phyloP scores from a whole-genome alignment of 2,888 invertebrate species.

The Lottia gigantea region DNA sequence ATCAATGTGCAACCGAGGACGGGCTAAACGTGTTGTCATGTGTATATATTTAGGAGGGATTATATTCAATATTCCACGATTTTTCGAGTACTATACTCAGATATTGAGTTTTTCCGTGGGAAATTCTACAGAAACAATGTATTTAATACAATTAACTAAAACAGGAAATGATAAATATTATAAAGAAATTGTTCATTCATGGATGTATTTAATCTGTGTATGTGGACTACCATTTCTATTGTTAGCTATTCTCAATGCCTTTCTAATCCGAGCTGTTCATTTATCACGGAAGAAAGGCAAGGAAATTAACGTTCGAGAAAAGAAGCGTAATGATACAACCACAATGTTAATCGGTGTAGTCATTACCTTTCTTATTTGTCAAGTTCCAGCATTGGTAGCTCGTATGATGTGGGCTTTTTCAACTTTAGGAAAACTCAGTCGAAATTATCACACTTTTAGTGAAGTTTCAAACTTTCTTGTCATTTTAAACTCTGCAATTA shows the following conservation, averaged over 20 bases:
- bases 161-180: constrained; percentile 55
- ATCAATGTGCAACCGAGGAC: constrained; percentile 56
- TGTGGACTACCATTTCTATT: constrained; percentile 66
- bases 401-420: constrained; percentile 65
- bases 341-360: constrained; percentile 68
- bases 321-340: constrained; percentile 66
- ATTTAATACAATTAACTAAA: constrained; percentile 45
- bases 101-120: constrained; percentile 28
- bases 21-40: constrained; percentile 59
- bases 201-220: constrained; percentile 65
- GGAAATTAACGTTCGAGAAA: constrained; percentile 61
- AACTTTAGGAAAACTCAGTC: constrained; percentile 27
- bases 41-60: constrained; percentile 52
- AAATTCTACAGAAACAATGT: constrained; percentile 31
- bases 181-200: constrained; percentile 62
- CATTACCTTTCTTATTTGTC: constrained; percentile 67
- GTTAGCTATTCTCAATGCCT: constrained; percentile 63
- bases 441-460: constrained; percentile 56
- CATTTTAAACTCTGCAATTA: constrained; percentile 66
- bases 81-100: constrained; percentile 61
- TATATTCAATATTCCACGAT: constrained; percentile 63
- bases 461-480: constrained; percentile 66
- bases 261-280: constrained; percentile 64
- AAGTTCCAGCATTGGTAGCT: constrained; percentile 66
- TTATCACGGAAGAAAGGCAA: constrained; percentile 57